These are phyloP conservation scores for Macrophya annulata DNA, from an alignment of 2,888 invertebrate genomes.

Conservation along the genomic window DNA sequence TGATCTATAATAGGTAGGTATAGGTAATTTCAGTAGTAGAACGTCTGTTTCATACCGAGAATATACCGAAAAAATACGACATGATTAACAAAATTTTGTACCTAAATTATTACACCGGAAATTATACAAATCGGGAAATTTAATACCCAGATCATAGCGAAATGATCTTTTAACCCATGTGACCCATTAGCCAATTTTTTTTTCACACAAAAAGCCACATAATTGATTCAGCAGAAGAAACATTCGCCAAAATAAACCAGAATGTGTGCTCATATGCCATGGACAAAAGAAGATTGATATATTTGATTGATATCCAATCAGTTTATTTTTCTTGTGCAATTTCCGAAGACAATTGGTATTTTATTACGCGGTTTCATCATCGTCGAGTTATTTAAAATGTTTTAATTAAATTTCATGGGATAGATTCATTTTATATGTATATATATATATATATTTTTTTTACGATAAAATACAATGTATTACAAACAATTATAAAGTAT, in stretches of 20 bases:
- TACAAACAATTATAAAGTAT: not conserved
- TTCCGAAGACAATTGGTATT: not conserved
- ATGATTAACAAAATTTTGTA: no score
- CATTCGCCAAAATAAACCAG: no score
- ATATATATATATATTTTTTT: constrained; percentile 9
- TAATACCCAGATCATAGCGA: not conserved
- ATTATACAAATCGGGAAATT: not conserved
- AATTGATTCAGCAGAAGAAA: no score
- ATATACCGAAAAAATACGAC: not conserved
- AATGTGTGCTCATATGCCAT: no score
- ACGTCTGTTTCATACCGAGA: not conserved
- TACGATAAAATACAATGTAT: not conserved
- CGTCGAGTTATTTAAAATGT: not conserved
- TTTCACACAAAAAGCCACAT: no score
- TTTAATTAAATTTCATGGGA: not conserved
- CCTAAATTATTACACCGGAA: not conserved
- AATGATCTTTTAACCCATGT: no score
- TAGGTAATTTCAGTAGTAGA: not conserved
- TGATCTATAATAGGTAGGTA: no score
- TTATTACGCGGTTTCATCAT: not conserved
- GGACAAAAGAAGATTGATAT: no score
- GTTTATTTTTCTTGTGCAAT: not conserved
- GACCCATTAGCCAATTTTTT: no score
- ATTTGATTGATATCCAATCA: not conserved
- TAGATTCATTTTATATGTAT: not conserved